These are phyloP conservation scores for Plectrocnemia conspersa DNA, from an alignment of 1,140 invertebrate genomes.

Conservation along the genomic window DNA sequence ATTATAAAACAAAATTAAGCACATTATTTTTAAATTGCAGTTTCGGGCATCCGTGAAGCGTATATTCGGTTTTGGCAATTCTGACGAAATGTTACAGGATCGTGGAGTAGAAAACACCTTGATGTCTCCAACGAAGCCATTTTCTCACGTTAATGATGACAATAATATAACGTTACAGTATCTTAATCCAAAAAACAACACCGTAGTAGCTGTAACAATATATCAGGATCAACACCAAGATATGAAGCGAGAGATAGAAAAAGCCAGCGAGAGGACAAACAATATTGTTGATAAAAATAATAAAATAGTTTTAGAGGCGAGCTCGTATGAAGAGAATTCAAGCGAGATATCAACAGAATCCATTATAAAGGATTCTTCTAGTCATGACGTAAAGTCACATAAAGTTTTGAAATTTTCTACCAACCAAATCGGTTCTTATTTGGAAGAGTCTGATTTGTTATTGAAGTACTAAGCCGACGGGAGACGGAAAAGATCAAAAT, in stretches of 20 bases:
- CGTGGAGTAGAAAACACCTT: constrained; percentile 26
- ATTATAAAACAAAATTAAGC: too few species aligned
- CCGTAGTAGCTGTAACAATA: constrained; percentile 20
- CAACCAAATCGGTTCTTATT: neutral
- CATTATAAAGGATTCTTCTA: constrained; percentile 1
- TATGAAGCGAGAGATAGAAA: neutral
- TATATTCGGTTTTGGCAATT: constrained; percentile 27
- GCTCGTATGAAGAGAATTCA: constrained; percentile 8
- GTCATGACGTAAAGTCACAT: neutral
- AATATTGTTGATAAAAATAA: constrained; percentile 15
- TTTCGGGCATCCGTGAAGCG: constrained; percentile 34
- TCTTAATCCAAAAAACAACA: constrained; percentile 23
- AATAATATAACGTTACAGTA: constrained; percentile 24
- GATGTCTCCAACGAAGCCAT: constrained; percentile 19
- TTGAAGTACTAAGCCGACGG: neutral
- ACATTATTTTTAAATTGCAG: too few species aligned
- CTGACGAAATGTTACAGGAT: constrained; percentile 25
- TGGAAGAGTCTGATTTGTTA: neutral
- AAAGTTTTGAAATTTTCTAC: neutral
- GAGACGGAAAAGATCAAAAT: neutral
- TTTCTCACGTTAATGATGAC: constrained; percentile 18
- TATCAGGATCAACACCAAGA: constrained; percentile 26
- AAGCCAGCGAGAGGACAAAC: neutral
- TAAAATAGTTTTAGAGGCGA: constrained; percentile 10
- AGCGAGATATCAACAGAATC: constrained; percentile 18